Base-by-base conservation (phyloP, 2,113 vertebrate species). In the Pleuronectes platessa region DNA sequence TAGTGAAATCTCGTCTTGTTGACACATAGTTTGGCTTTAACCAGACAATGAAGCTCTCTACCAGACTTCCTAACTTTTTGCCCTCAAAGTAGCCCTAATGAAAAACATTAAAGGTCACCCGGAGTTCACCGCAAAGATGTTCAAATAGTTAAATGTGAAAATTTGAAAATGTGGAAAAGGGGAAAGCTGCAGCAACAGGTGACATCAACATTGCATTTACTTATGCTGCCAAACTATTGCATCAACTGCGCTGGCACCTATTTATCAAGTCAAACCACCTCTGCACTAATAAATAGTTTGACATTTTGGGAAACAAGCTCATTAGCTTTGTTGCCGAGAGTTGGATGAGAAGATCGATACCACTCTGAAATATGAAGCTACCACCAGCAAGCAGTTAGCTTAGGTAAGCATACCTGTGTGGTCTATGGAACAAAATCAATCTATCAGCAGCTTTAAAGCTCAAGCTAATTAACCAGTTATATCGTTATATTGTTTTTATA, bases 11-110 rank as follows among this genome's bases (percentile, higher is more conserved):
- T 60, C 3, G 27, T 60, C 58, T 71, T 9, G 23, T 73, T 67
- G 77, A 76, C 68, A 59, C 23, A 45, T 31, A 24, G 10, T 71
- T 68, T 42, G 47, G 45, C 59, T 73, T 59, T 55, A 17, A 58
- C 42, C 61, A 75, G 72, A 72, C 79, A 58, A 58, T 23, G 5
- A 58, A 20, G 31, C 65, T 53, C 40, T 53, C 10, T 10, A 1
- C 15, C 31, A 12, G 53, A 14, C 18, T 37, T 47, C 35, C n/a
- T n/a, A 20, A 24, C 59, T 15, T 27, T 26, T 51, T 18, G 7
- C 21, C 17, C 12, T 24, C 3, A 18, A 23, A 54, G 42, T 13
- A 40, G 6, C 6, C 31, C 31, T 31, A 7, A 5, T n/a, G 18
- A 40, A 7, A 67, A 24, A 53, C 3, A 24, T 20, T 14, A n/a